Base-by-base conservation (phyloP, 1,140 invertebrate species). In the Drosophila sulfurigaster region DNA sequence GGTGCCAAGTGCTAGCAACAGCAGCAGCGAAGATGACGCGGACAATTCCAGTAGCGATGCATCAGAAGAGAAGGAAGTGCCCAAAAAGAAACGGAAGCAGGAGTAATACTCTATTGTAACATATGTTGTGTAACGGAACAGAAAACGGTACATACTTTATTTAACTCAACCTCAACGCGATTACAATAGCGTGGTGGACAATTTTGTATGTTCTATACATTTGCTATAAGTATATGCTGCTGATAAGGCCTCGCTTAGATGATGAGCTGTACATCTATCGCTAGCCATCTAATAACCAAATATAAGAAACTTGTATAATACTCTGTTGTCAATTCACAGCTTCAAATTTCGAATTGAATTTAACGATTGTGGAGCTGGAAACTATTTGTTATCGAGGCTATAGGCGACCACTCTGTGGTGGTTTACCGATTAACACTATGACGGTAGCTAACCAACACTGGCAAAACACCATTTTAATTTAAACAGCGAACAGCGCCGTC, bases 131-230 rank as follows among this genome's bases (percentile, higher is more conserved):
- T 86, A 91, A 90, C 86, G 73, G 73, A 90, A 90, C 86, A 82
- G 54, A 89, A 74, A 82, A 86, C 81, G 72, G 64, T 86, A 81
- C 60, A 86, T 82, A 86, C 60, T 87, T 85, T 89, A 87, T 90
- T 85, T 80, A 78, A 74, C 72, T 83, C 68, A 85, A 90, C 73
- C 76, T 80, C 75, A 91, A 87, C 76, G 77, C 82, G 72, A 79
- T 68, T 90, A 88, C 81, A 79, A 64, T 80, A 78, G 32, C 30
- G 59, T 73, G 64, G 60, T 68, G 69, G 65, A 77, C 83, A 74
- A 51, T 63, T 62, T 57, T 35, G 20, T 60, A 35, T 63, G 48
- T 56, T 69, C 48, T 58, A 35, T 49, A 73, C 63, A 20, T 75
- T 78, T 83, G 74, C 2, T 38, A 38, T 66, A 78, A 74, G 51